These are phyloP conservation scores for Drosophila anomelani DNA, from an alignment of 2,888 invertebrate species.

Conservation along the genomic window DNA sequence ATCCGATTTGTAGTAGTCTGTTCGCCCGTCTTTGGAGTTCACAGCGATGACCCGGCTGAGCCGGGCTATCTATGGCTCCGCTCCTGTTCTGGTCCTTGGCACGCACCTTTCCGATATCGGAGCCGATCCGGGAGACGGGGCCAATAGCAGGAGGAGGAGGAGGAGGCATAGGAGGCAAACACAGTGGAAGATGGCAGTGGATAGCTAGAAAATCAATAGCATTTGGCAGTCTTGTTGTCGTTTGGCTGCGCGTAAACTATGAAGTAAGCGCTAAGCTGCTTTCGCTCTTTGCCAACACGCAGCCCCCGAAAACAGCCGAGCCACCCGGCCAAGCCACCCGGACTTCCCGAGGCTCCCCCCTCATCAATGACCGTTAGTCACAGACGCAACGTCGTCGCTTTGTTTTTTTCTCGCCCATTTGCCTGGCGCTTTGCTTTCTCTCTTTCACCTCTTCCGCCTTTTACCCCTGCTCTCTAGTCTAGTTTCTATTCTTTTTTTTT, in stretches of 20 bases:
- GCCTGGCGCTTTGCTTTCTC: conserved; percentile 34
- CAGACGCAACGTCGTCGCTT: conserved; percentile 71
- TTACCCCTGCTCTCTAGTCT: conserved; percentile 22
- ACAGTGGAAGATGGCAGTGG: conserved; percentile 12
- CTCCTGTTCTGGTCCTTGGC: conserved; percentile 31
- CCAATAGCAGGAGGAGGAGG: not conserved
- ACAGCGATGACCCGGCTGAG: conserved; percentile 40
- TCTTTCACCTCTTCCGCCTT: conserved; percentile 1
- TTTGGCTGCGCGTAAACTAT: conserved; percentile 75
- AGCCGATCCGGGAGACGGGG: conserved; percentile 13
- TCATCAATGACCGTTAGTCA: conserved; percentile 64
- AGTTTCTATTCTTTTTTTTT: conserved; percentile 20
- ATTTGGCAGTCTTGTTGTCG: conserved; percentile 71
- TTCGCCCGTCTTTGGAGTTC: conserved; percentile 28
- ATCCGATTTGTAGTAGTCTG: conserved; percentile 76
- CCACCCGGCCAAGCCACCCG: conserved; percentile 1
- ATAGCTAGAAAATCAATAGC: conserved; percentile 72
- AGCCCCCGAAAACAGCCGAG: conserved; percentile 11
- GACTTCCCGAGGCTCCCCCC: conserved; percentile 3
- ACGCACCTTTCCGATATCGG: conserved; percentile 48
- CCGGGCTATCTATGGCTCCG: conserved; percentile 28
- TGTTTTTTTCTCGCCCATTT: conserved; percentile 71
- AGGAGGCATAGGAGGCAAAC: not conserved
- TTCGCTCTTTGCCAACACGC: conserved; percentile 63
- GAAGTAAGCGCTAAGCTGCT: conserved; percentile 77